These are phyloP conservation scores for Sylvietta virens DNA, from an alignment of 2,113 vertebrate species.

Conservation along the genomic window DNA sequence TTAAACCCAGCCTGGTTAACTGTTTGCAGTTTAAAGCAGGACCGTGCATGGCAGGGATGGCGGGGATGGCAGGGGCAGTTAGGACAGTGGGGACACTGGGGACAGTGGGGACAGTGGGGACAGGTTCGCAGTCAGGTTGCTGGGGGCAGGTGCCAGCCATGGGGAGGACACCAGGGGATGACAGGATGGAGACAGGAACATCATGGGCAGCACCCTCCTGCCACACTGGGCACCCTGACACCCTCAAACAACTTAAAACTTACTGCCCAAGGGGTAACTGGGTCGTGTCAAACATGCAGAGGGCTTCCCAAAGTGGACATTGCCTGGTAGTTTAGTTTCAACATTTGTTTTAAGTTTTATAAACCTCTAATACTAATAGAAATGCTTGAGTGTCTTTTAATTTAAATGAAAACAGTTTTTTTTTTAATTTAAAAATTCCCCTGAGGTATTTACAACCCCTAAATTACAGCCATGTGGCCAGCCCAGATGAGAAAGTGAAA, in stretches of 20 bases:
- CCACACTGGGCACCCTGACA: background rate
- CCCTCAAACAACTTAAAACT: background rate
- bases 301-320: rapidly evolving
- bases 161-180: background rate
- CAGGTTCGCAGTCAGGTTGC: background rate
- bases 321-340: background rate
- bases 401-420: slow-evolving; percentile 29
- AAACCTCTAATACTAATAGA: slow-evolving; percentile 15
- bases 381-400: background rate
- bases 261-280: background rate
- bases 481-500: slow-evolving; percentile 18
- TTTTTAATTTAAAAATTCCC: slow-evolving; percentile 32
- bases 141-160: background rate
- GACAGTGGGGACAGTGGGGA: background rate
- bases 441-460: slow-evolving; percentile 37
- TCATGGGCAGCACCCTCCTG: background rate
- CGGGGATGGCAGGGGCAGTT: rapidly evolving
- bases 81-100: rapidly evolving
- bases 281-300: rapidly evolving
- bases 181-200: background rate
- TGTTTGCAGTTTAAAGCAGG: slow-evolving; percentile 20
- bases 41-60: rapidly evolving
- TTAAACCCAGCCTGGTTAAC: slow-evolving; percentile 12
- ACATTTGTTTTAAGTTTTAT: slow-evolving; percentile 29
- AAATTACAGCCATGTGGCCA: slow-evolving; percentile 30